Conservation (phyloP, 2,888 invertebrate species). For the Brachynemurus nebulosus region DNA sequence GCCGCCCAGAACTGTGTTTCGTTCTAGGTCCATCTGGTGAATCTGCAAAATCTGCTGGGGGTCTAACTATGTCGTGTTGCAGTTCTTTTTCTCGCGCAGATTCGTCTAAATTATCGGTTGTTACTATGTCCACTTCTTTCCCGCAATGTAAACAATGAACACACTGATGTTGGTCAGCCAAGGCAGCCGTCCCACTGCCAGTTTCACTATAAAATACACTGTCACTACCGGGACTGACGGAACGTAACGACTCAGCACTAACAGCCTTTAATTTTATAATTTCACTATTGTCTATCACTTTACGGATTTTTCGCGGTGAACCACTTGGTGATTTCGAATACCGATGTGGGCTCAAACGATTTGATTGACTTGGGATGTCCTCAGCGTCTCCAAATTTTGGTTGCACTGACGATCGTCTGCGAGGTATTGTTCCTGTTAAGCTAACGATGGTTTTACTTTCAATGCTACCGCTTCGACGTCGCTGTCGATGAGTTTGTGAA, state of each 20-base stretch:
- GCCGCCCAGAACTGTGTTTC: constrained; percentile 35
- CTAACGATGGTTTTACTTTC: constrained; percentile 33
- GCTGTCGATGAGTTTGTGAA: constrained; percentile 30
- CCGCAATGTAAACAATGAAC: constrained; percentile 74
- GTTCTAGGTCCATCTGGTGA: constrained; percentile 45
- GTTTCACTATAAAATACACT: constrained; percentile 80
- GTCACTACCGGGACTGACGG: constrained; percentile 83
- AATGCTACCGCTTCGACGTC: constrained; percentile 22
- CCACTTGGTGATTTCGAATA: constrained; percentile 35
- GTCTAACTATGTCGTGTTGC: constrained; percentile 62
- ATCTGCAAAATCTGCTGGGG: constrained; percentile 80
- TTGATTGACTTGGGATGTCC: constrained; percentile 12
- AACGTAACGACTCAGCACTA: constrained; percentile 73
- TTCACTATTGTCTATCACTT: constrained; percentile 28
- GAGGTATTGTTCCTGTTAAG: constrained; percentile 44
- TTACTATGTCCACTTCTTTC: constrained; percentile 46
- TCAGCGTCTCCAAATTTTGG: constrained; percentile 24
- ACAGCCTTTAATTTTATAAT: constrained; percentile 56
- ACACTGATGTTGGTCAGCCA: constrained; percentile 27
- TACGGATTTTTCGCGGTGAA: constrained; percentile 39
- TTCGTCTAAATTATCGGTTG: constrained; percentile 28
- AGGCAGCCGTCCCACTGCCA: constrained; percentile 36
- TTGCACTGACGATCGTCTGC: constrained; percentile 44
- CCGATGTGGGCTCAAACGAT: constrained; percentile 26
- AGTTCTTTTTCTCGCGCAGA: constrained; percentile 17